Evolutionary conservation across 2,888 invertebrate genomes (phyloP).

Genomic region (Nomada hirtipes): DNA sequence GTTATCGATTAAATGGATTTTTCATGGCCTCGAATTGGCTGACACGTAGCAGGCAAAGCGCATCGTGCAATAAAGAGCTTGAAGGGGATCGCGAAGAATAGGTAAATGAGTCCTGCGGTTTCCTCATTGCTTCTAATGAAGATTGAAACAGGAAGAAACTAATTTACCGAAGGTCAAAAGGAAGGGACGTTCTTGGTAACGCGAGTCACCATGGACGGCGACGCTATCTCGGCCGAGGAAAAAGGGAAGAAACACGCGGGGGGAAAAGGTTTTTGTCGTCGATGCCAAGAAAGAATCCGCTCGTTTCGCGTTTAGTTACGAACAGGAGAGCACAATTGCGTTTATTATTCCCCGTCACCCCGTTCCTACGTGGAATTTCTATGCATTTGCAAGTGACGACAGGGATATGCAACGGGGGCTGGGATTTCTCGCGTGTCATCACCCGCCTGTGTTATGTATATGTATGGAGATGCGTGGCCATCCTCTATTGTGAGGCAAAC

Average conservation of each 20-base stretch:
- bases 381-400: constrained; percentile 71
- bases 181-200: not conserved
- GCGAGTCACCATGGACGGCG: constrained; percentile 6
- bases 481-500: constrained; percentile 47
- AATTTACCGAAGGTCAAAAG: constrained; percentile 1
- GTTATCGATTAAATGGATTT: too few relatives aligned
- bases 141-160: constrained; percentile 19
- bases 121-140: constrained; percentile 3
- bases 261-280: not conserved
- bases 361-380: constrained; percentile 54
- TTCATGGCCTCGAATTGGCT: not conserved
- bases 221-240: not conserved
- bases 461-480: constrained; percentile 36
- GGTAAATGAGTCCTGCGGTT: not conserved
- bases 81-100: not conserved
- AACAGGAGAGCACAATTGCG: constrained; percentile 53
- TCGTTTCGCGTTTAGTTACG: constrained; percentile 15
- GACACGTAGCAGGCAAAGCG: not conserved
- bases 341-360: constrained; percentile 69
- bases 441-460: constrained; percentile 56
- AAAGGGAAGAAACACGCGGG: not conserved
- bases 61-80: not conserved
- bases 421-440: constrained; percentile 62
- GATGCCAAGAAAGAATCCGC: not conserved
- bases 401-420: constrained; percentile 49